Evolutionary conservation across 2,888 invertebrate species (phyloP).

Genomic region (Caenorhabditis sp.): DNA sequence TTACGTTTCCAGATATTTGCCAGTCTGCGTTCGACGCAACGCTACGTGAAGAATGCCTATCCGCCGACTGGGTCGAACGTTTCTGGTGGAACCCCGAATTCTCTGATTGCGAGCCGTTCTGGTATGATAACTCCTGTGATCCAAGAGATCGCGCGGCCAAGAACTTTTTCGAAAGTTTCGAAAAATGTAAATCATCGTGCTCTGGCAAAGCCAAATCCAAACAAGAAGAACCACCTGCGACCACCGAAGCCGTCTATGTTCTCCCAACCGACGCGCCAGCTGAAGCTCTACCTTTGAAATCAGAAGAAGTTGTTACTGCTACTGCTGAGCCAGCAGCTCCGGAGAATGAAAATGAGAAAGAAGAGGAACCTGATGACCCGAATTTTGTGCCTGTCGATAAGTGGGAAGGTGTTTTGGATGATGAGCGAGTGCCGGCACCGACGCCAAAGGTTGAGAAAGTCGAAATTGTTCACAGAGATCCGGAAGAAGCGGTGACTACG

Average conservation of each 20-base stretch:
- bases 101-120: slow-evolving; percentile 63
- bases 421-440: neutral
- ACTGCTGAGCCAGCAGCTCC: neutral
- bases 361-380: slow-evolving; percentile 4
- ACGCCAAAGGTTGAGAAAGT: neutral
- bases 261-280: neutral
- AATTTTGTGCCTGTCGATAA: slow-evolving; percentile 22
- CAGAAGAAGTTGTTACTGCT: neutral
- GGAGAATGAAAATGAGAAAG: slow-evolving; percentile 1
- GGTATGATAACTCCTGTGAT: slow-evolving; percentile 65
- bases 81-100: slow-evolving; percentile 50
- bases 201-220: too few relatives aligned
- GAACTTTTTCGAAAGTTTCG: slow-evolving; percentile 48
- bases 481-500: neutral
- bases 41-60: slow-evolving; percentile 47
- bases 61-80: slow-evolving; percentile 49
- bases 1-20: slow-evolving; percentile 37
- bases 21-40: slow-evolving; percentile 37
- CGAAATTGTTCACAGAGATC: slow-evolving; percentile 10
- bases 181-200: slow-evolving; percentile 29
- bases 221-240: neutral
- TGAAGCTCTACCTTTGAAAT: neutral
- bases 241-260: neutral
- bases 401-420: neutral
- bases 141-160: slow-evolving; percentile 41